Evolutionary conservation across 2,797 vertebrate species (phyloP), one percentile per base, ranked within the genome.

Genomic region (Knipowitschia caucasica): DNA sequence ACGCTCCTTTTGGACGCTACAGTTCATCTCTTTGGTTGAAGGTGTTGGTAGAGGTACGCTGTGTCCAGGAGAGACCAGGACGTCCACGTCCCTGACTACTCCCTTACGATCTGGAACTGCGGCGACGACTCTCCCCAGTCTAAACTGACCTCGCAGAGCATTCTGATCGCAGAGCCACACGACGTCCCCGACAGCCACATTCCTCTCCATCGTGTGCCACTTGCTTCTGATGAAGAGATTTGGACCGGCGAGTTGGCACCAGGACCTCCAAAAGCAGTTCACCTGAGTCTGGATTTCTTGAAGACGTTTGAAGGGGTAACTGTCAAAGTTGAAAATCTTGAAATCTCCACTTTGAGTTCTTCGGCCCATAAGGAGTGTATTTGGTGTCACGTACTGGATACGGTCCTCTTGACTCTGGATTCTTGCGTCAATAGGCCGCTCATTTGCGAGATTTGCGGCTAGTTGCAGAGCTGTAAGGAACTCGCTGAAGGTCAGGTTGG

Each of bases 301-400:
- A 6, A 70, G n/a, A n/a, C n/a, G 23, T 24, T 64, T 67, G 10
- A 51, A 73, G 1, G 53, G 59, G 3, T 76, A 76, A 27, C 2
- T 58, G 4, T 10, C 1, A 14, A 67, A 62, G 5, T 70, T 24
- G 1, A 64, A 61, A 0, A 49, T 39, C 4, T 55, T 50, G 6
- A 34, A 5, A 11, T 68, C 53, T 1, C 45, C 43, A 11, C 42
- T 49, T 23, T 50, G 53, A 26, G 55, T 63, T 4, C 50, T 61
- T 34, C 35, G 6, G 0, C 53, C 50, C 0, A 71, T 53, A 0
- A 59, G 18, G 1, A 76, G 50, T 2, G 6, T 15, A 1, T 68
- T 68, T 0, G 44, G 54, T 31, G 55, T 59, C 0, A 70, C 17
- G 6, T 68, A 69, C 1, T 66, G 26, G 1, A 68, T 43, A 12